phyloP scores from a whole-genome alignment of 2,797 vertebrate genomes.

The Spatula clypeata region DNA sequence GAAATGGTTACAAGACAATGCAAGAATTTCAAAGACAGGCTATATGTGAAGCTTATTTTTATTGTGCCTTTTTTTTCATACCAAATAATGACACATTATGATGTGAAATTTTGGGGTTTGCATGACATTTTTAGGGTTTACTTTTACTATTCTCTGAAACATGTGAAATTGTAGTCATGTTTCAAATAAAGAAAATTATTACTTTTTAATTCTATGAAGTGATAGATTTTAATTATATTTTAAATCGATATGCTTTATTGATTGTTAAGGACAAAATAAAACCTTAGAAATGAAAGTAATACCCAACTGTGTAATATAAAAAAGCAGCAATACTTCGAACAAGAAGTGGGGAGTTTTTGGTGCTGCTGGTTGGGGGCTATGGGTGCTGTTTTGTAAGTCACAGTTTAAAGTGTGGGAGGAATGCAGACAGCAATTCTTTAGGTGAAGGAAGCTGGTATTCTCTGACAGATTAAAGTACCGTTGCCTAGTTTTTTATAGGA shows the following conservation, averaged over 20 bases:
- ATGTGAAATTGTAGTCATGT: neutral
- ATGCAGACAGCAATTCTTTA: neutral
- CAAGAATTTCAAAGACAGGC: neutral
- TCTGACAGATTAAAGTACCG: neutral
- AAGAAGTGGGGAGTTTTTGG: neutral
- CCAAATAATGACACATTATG: neutral
- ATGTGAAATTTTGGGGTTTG: neutral
- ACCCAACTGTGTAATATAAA: neutral
- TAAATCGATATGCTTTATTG: neutral
- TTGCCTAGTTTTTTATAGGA: neutral
- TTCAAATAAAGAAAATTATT: neutral
- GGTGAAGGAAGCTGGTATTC: neutral
- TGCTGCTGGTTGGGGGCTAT: neutral
- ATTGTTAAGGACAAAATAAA: neutral
- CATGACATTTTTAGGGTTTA: neutral
- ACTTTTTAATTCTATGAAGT: neutral
- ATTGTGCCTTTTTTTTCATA: neutral
- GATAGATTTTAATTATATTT: neutral
- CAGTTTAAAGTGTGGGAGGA: neutral
- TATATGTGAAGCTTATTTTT: neutral
- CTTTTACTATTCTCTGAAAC: neutral
- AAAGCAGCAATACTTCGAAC: neutral
- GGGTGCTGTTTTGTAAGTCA: neutral
- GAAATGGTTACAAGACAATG: neutral
- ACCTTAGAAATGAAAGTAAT: neutral